phyloP scores from a whole-genome alignment of 2,797 vertebrate species.

The Alfaro cultratus region DNA sequence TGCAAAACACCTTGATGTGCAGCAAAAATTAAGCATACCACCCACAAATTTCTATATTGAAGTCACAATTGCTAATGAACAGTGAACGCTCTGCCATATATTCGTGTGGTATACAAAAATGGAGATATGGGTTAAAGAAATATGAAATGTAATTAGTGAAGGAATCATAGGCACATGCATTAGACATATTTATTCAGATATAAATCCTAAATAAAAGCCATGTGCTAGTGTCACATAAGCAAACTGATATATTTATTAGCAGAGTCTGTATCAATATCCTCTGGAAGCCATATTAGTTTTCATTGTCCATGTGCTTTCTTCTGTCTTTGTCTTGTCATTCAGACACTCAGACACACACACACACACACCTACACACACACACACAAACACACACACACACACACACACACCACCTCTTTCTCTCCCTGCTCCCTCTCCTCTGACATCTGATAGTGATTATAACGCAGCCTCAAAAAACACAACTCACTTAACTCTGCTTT shows the following conservation, averaged over 20 bases:
- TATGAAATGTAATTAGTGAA: background rate
- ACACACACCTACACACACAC: background rate
- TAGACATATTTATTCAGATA: background rate
- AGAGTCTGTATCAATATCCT: background rate
- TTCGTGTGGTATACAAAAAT: background rate
- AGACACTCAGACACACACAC: background rate
- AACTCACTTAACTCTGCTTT: slow-evolving; percentile 62
- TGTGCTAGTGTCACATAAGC: background rate
- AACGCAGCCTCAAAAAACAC: slow-evolving; percentile 56
- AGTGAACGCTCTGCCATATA: background rate
- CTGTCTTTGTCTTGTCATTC: slow-evolving; percentile 17
- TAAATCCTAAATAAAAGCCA: background rate
- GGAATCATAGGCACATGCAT: background rate
- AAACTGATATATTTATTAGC: background rate
- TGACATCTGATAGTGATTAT: slow-evolving; percentile 77
- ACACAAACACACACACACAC: background rate
- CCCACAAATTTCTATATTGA: slow-evolving; percentile 52
- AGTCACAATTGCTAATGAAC: slow-evolving; percentile 32
- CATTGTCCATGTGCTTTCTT: slow-evolving; percentile 6
- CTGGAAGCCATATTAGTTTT: slow-evolving; percentile 9
- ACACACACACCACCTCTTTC: background rate
- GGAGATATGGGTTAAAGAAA: background rate
- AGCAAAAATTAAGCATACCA: slow-evolving; percentile 67
- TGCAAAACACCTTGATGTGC: slow-evolving; percentile 67
- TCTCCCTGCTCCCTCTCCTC: slow-evolving; percentile 31